A percentile compares a stretch with the other conserved stretches of the same genome.
These are phyloP conservation scores for Operophtera brumata DNA, from an alignment of 2,888 invertebrate species.

Conservation along the genomic window DNA sequence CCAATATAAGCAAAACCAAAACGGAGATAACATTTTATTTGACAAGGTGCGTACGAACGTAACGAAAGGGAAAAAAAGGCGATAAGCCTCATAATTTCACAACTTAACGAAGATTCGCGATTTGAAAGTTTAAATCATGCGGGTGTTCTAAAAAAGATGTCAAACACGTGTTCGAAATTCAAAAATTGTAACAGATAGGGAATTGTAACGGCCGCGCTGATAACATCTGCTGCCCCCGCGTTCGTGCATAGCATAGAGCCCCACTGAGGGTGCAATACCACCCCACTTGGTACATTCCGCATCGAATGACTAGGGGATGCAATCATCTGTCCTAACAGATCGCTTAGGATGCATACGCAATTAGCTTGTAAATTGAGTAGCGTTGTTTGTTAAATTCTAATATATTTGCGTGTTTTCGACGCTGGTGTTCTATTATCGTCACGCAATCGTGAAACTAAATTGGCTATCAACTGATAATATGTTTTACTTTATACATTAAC, in stretches of 20 bases:
- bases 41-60: conserved; percentile 18
- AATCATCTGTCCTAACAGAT: conserved; percentile 50
- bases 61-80: conserved; percentile 17
- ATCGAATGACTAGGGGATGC: conserved; percentile 51
- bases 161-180: conserved; percentile 75
- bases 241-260: conserved; percentile 37
- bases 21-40: conserved; percentile 12
- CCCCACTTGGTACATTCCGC: conserved; percentile 39
- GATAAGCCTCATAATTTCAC: conserved; percentile 29
- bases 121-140: conserved; percentile 56
- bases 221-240: conserved; percentile 67
- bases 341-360: conserved; percentile 28
- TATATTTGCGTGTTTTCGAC: conserved; percentile 8
- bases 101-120: conserved; percentile 27
- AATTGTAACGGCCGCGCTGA: conserved; percentile 69
- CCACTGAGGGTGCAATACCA: conserved; percentile 33
- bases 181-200: conserved; percentile 71
- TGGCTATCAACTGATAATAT: neutral
- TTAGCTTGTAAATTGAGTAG: conserved; percentile 40
- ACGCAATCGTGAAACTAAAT: conserved; percentile 15
- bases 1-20: neutral
- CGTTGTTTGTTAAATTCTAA: conserved; percentile 31
- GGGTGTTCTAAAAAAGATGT: conserved; percentile 70
- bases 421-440: conserved; percentile 1
- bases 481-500: conserved; percentile 10